phyloP scores from a whole-genome alignment of 2,888 invertebrate genomes.

The Glyphotaelius pellucidus region DNA sequence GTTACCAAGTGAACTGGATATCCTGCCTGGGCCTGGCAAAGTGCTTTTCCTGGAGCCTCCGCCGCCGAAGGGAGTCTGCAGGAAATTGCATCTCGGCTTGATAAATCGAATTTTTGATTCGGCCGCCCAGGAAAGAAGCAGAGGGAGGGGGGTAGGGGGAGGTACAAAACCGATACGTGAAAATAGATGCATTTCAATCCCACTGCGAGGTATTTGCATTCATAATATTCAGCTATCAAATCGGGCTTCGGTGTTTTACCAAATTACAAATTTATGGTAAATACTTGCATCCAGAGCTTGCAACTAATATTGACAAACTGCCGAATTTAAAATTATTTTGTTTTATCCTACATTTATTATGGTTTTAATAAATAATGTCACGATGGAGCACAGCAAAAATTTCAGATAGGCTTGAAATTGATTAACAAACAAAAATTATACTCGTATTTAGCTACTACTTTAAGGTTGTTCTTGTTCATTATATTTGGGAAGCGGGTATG shows the following conservation, averaged over 20 bases:
- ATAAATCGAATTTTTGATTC: conserved; percentile 5
- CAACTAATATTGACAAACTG: too few species aligned
- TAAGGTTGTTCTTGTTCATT: too few species aligned
- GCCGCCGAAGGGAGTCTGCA: not conserved
- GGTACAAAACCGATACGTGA: not conserved
- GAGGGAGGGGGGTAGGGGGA: not conserved
- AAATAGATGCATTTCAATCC: not conserved
- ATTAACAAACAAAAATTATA: too few species aligned
- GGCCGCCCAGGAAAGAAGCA: not conserved
- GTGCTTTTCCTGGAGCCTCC: not conserved
- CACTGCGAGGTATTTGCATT: not conserved
- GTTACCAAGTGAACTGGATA: conserved; percentile 15
- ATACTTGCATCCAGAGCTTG: not conserved
- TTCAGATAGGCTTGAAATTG: too few species aligned
- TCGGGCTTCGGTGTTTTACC: not conserved
- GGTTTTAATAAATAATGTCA: too few species aligned
- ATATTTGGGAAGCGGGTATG: too few species aligned
- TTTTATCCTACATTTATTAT: too few species aligned
- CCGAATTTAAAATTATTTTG: too few species aligned
- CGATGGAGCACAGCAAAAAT: too few species aligned
- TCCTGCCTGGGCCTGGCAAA: not conserved
- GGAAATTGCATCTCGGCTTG: not conserved
- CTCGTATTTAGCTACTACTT: too few species aligned
- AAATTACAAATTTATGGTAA: not conserved
- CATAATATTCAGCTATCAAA: not conserved